These are phyloP conservation scores for Melieria omissa DNA, from an alignment of 2,888 invertebrate species.

Conservation along the genomic window DNA sequence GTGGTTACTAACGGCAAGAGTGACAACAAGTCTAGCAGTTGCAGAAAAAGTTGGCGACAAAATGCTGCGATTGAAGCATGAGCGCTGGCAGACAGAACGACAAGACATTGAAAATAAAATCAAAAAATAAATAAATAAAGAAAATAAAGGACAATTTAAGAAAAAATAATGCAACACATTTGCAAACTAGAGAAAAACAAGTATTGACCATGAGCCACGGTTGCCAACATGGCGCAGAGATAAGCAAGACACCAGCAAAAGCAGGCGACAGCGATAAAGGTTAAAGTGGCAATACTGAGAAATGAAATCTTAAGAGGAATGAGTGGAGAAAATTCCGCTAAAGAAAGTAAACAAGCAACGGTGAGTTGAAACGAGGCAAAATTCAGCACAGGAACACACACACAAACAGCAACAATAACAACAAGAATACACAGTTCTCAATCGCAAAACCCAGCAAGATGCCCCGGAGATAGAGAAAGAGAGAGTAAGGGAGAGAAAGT, in stretches of 20 bases:
- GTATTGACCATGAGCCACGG: conserved; percentile 55
- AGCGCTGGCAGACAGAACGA: conserved; percentile 35
- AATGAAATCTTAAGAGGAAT: neutral
- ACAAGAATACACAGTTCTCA: neutral
- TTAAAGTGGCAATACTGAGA: neutral
- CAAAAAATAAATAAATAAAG: conserved; percentile 24
- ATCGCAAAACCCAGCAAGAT: neutral
- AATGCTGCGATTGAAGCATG: conserved; percentile 11
- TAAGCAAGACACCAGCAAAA: no score
- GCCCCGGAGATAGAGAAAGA: neutral
- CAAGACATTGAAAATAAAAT: conserved; percentile 2
- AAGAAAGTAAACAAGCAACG: neutral
- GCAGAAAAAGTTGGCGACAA: conserved; percentile 21
- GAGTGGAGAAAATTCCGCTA: neutral
- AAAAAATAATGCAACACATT: conserved; percentile 37
- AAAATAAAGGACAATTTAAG: neutral
- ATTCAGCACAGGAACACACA: neutral
- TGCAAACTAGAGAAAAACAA: conserved; percentile 38
- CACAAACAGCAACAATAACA: neutral
- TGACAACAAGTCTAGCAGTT: neutral
- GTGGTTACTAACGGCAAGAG: neutral
- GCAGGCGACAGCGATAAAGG: neutral
- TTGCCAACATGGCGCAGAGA: conserved; percentile 1
- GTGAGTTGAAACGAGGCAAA: neutral
- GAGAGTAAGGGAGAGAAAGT: neutral